phyloP scores from a whole-genome alignment of 2,797 vertebrate genomes.

The Champsocephalus esox region DNA sequence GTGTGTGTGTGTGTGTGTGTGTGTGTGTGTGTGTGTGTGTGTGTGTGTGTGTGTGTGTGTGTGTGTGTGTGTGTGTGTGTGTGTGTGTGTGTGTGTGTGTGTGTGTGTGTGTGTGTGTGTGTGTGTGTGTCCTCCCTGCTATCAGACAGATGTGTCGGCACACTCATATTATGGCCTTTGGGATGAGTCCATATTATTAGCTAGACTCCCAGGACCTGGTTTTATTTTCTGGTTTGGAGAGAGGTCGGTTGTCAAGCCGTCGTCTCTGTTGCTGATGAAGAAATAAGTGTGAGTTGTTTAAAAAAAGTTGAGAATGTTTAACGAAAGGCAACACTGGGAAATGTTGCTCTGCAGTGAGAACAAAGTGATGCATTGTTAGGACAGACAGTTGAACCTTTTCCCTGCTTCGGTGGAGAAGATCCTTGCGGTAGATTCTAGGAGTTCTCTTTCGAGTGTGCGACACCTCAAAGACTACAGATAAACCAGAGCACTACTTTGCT shows the following conservation, averaged over 20 bases:
- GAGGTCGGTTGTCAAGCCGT: neutral
- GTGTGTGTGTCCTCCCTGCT: slow-evolving; percentile 3
- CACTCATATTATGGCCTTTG: slow-evolving; percentile 29
- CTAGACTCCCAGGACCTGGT: neutral
- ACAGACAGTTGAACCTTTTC: neutral
- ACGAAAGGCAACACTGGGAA: neutral
- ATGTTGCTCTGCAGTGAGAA: neutral
- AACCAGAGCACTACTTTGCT: neutral
- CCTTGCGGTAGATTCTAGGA: neutral
- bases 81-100: no score
- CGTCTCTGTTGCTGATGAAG: neutral
- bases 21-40: slow-evolving; percentile 11
- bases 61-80: no score
- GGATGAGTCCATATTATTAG: slow-evolving; percentile 1
- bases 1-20: no score
- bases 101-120: no score
- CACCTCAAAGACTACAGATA: neutral
- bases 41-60: slow-evolving; percentile 22
- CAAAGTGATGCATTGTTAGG: neutral
- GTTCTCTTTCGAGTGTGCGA: neutral
- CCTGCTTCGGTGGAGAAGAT: neutral
- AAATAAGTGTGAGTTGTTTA: neutral
- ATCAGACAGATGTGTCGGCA: slow-evolving; percentile 33
- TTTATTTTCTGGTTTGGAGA: neutral
- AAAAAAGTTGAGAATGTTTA: neutral